Evolutionary conservation across 2,888 invertebrate species (phyloP).

Genomic region (Lepidonotus clava): DNA sequence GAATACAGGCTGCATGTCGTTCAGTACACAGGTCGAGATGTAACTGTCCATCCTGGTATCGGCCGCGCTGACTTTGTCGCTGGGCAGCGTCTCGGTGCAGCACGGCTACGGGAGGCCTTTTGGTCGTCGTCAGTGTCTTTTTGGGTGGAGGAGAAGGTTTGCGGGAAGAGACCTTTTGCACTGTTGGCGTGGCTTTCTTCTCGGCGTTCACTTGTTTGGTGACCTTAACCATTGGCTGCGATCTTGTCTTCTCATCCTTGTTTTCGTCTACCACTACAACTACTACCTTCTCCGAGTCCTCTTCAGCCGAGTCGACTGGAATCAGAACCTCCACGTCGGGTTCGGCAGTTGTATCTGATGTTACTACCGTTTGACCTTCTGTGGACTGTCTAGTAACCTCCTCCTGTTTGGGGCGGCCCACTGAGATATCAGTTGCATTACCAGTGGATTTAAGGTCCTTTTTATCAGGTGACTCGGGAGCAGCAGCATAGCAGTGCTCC

Average conservation of each 20-base stretch:
- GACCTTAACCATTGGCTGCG: neutral
- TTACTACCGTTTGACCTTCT: neutral
- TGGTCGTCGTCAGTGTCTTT: neutral
- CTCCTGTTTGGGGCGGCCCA: neutral
- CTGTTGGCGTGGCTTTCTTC: no score
- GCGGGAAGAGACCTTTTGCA: no score
- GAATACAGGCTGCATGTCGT: conserved; percentile 72
- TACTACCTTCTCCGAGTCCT: neutral
- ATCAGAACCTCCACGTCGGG: neutral
- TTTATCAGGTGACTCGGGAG: conserved; percentile 34
- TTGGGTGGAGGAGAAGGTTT: neutral
- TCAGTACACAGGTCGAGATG: conserved; percentile 70
- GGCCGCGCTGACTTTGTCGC: conserved; percentile 59
- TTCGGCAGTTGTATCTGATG: neutral
- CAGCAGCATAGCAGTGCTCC: conserved; percentile 61
- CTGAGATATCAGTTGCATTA: neutral
- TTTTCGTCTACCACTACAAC: neutral
- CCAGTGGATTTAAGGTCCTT: neutral
- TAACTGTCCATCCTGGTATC: conserved; percentile 70
- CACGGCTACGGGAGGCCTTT: conserved; percentile 62
- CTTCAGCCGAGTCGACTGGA: neutral
- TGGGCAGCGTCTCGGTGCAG: conserved; percentile 70
- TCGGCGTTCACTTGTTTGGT: no score
- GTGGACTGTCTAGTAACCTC: neutral
- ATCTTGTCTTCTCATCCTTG: neutral